Evolutionary conservation across 2,113 vertebrate genomes (phyloP).

Genomic region (Melanocharis versteri): DNA sequence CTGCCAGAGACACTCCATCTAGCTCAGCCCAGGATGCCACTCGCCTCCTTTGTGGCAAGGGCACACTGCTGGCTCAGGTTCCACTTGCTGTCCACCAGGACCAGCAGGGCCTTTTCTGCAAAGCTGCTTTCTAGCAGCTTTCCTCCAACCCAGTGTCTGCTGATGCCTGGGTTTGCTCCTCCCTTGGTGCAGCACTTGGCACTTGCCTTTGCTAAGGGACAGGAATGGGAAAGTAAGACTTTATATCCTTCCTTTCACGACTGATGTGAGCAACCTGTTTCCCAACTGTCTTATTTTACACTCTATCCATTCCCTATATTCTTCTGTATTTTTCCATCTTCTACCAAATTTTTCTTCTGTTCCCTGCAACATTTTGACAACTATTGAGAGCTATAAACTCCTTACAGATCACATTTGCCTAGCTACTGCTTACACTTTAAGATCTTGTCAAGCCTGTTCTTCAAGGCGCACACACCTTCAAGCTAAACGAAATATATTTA

Average conservation of each 20-base stretch:
- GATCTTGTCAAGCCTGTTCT: slow-evolving; percentile 48
- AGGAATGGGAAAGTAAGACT: not conserved
- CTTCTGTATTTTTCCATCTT: not conserved
- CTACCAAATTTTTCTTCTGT: not conserved
- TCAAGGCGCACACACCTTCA: slow-evolving; percentile 13
- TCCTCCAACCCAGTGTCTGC: not conserved
- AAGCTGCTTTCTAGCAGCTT: not conserved
- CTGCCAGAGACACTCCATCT: not conserved
- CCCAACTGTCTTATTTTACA: not conserved
- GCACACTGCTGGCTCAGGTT: not conserved
- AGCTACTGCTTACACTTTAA: not conserved
- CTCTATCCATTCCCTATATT: not conserved
- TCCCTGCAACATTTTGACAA: not conserved
- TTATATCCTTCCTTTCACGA: not conserved
- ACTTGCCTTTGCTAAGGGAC: not conserved
- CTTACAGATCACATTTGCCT: not conserved
- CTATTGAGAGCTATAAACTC: not conserved
- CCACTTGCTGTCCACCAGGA: not conserved
- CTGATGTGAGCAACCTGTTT: not conserved
- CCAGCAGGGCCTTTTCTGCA: not conserved
- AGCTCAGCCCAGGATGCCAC: accelerated
- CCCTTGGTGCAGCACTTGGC: not conserved
- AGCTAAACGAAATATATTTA: slow-evolving; percentile 55
- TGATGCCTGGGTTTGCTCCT: not conserved
- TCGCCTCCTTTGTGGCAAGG: accelerated